Conservation (phyloP, 2,888 invertebrate species). For the Alviniconcha strummeri region DNA sequence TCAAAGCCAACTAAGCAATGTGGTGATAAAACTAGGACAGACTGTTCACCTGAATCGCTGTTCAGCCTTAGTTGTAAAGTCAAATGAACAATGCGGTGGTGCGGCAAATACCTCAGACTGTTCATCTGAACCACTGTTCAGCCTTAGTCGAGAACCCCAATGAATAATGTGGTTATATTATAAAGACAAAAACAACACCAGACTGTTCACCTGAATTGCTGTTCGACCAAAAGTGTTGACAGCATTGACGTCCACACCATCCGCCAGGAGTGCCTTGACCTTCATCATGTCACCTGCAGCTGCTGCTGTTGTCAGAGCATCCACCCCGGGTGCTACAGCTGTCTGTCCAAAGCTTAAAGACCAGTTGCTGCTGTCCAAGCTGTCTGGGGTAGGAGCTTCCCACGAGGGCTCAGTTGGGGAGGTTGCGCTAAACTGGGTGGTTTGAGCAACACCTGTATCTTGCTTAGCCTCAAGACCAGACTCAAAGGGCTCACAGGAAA, state of each 20-base stretch:
- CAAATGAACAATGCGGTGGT: too few relatives aligned
- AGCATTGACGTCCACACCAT: constrained; percentile 34
- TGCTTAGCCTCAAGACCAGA: too few relatives aligned
- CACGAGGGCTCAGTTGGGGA: background rate
- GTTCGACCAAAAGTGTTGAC: constrained; percentile 36
- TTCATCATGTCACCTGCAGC: constrained; percentile 32
- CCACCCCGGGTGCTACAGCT: constrained; percentile 12
- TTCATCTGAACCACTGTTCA: too few relatives aligned
- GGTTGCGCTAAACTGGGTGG: background rate
- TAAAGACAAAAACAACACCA: background rate
- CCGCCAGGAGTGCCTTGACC: constrained; percentile 23
- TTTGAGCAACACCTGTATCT: too few relatives aligned
- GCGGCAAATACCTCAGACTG: too few relatives aligned
- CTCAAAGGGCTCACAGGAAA: too few relatives aligned
- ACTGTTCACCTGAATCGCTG: too few relatives aligned
- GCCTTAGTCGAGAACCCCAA: too few relatives aligned
- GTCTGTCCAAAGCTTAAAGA: background rate
- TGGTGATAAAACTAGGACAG: too few relatives aligned
- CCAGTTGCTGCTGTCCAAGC: constrained; percentile 13
- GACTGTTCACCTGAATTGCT: constrained; percentile 31
- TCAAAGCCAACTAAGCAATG: too few relatives aligned
- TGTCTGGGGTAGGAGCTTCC: background rate
- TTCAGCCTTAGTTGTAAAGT: too few relatives aligned
- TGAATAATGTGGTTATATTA: too few relatives aligned
- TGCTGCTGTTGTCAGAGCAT: constrained; percentile 39